Percentiles rank a stretch among this genome's conserved stretches.
Evolutionary conservation across 2,113 vertebrate genomes (phyloP).

Genomic region (Blennius ocellaris): DNA sequence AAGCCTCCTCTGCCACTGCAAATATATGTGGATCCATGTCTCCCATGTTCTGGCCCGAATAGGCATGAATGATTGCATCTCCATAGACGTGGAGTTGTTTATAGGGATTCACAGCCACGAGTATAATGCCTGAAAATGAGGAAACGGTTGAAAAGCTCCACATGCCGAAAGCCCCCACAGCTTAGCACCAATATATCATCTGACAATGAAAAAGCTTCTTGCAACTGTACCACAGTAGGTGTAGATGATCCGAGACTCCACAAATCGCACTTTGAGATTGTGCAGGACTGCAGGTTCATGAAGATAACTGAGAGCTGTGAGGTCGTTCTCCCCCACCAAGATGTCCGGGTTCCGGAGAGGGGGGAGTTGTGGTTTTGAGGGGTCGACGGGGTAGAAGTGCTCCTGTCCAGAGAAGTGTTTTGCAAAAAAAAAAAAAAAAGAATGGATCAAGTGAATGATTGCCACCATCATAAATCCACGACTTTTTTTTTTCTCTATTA

Average conservation of each 20-base stretch:
- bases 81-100: slow-evolving; percentile 94
- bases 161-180: not conserved
- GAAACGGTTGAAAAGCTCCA: slow-evolving; percentile 26
- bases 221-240: slow-evolving; percentile 92
- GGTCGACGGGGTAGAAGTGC: slow-evolving; percentile 83
- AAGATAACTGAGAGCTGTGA: slow-evolving; percentile 98
- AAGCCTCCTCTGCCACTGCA: slow-evolving; percentile 97
- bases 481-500: slow-evolving; percentile 18
- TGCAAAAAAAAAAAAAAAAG: no score
- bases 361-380: slow-evolving; percentile 82
- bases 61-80: slow-evolving; percentile 96
- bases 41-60: slow-evolving; percentile 97
- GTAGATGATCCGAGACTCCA: slow-evolving; percentile 96
- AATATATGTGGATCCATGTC: slow-evolving; percentile 99
- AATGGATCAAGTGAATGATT: slow-evolving; percentile 13
- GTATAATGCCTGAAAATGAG: slow-evolving; percentile 90
- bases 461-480: slow-evolving; percentile 6
- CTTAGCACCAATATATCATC: not conserved
- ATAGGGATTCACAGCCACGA: slow-evolving; percentile 98
- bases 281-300: slow-evolving; percentile 96
- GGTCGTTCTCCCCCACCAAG: slow-evolving; percentile 97
- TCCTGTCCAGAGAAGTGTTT: slow-evolving; percentile 78
- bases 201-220: not conserved
- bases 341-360: slow-evolving; percentile 96
- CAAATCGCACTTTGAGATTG: slow-evolving; percentile 94